These are phyloP conservation scores for Campoplex nolae DNA, from an alignment of 2,888 invertebrate genomes.

Conservation along the genomic window DNA sequence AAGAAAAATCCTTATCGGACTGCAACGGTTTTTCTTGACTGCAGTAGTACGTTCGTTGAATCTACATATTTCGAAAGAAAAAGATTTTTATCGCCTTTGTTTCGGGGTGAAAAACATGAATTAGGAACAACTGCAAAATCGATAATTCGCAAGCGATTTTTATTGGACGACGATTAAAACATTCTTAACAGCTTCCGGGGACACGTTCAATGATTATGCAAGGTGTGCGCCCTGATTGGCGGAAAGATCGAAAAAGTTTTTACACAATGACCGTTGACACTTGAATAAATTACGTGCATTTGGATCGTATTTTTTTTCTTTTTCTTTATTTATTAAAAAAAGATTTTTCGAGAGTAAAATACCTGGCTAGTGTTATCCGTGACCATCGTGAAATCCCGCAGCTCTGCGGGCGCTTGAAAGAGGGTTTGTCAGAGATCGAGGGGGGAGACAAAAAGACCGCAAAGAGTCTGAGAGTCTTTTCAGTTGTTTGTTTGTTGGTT, in stretches of 20 bases:
- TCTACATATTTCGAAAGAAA: not conserved
- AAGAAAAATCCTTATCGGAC: not conserved
- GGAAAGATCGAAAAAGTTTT: not conserved
- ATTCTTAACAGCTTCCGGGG: not conserved
- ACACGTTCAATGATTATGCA: not conserved
- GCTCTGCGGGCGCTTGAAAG: conserved; percentile 34
- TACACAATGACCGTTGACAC: not conserved
- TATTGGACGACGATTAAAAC: not conserved
- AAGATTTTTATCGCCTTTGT: not conserved
- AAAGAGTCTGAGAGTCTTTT: conserved; percentile 24
- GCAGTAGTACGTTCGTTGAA: not conserved
- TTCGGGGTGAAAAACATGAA: not conserved
- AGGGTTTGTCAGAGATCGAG: conserved; percentile 5
- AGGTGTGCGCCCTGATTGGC: not conserved
- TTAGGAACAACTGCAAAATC: not conserved
- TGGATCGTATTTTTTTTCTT: not conserved
- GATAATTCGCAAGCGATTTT: not conserved
- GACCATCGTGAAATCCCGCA: conserved; percentile 77
- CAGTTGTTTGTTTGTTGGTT: conserved; percentile 5
- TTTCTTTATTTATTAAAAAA: not conserved
- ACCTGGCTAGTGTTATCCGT: conserved; percentile 83
- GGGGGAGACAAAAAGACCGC: conserved; percentile 31
- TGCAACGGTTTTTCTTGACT: not conserved
- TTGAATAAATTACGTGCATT: not conserved
- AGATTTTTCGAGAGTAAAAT: conserved; percentile 58